phyloP scores from a whole-genome alignment of 2,797 vertebrate species.

The Myoxocephalus aenaeus region DNA sequence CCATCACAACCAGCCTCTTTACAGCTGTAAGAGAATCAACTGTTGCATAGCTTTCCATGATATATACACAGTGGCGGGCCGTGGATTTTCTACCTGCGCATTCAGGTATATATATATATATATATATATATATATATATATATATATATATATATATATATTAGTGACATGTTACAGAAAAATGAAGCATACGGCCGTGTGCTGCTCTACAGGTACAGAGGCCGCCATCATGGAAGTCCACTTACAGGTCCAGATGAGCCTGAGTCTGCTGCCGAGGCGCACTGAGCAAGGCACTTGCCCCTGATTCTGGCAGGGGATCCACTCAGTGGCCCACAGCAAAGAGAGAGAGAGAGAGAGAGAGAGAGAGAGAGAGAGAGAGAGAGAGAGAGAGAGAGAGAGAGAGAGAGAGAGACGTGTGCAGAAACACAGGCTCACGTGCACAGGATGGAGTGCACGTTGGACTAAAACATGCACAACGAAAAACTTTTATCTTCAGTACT shows the following conservation, averaged over 20 bases:
- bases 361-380: too few relatives aligned
- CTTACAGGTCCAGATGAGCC: too few relatives aligned
- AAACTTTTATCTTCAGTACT: too few relatives aligned
- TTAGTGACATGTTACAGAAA: slow-evolving; percentile 7
- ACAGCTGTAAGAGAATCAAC: slow-evolving; percentile 5
- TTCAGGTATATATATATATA: too few relatives aligned
- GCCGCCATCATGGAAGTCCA: slow-evolving; percentile 19
- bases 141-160: too few relatives aligned
- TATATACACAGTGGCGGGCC: neutral
- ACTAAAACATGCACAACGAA: too few relatives aligned
- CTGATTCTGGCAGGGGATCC: slow-evolving; percentile 42
- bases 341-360: neutral
- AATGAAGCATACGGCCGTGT: slow-evolving; percentile 5
- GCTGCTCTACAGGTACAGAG: neutral
- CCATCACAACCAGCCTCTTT: neutral
- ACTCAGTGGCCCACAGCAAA: slow-evolving; percentile 39
- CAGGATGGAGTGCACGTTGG: too few relatives aligned
- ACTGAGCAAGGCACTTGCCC: slow-evolving; percentile 68
- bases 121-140: too few relatives aligned
- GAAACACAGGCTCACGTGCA: too few relatives aligned
- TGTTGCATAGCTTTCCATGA: slow-evolving; percentile 68
- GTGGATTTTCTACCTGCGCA: too few relatives aligned
- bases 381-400: too few relatives aligned
- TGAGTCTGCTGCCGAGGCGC: slow-evolving; percentile 37
- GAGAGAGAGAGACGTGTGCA: too few relatives aligned